Conservation (phyloP, 2,113 vertebrate species). For the Anser cygnoides region DNA sequence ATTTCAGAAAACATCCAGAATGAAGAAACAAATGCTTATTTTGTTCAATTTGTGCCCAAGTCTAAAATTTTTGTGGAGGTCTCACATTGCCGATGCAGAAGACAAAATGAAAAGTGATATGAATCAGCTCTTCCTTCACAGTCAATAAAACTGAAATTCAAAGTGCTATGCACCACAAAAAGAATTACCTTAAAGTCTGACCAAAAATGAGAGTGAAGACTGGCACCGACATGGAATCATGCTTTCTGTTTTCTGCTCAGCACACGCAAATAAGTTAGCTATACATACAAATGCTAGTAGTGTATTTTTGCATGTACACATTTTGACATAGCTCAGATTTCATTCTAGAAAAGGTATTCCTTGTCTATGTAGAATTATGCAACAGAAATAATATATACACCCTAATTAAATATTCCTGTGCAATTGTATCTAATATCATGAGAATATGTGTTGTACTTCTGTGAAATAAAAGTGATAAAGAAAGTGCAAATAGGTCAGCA, state of each 20-base stretch:
- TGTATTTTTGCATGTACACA: background rate
- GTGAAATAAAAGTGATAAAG: background rate
- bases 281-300: background rate
- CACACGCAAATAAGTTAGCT: background rate
- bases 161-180: background rate
- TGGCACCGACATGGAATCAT: background rate
- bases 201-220: background rate
- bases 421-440: background rate
- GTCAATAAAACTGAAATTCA: background rate
- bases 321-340: background rate
- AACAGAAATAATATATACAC: background rate
- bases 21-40: background rate
- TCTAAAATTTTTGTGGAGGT: background rate
- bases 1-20: background rate
- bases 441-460: background rate
- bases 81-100: background rate
- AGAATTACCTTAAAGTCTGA: background rate
- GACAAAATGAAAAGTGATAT: background rate
- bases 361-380: background rate
- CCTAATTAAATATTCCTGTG: background rate
- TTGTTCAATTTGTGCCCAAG: background rate
- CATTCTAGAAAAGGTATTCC: background rate
- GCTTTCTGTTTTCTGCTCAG: background rate
- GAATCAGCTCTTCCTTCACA: background rate
- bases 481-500: background rate